These are phyloP conservation scores for Yponomeuta cagnagella DNA, from an alignment of 2,888 invertebrate genomes.

Conservation along the genomic window DNA sequence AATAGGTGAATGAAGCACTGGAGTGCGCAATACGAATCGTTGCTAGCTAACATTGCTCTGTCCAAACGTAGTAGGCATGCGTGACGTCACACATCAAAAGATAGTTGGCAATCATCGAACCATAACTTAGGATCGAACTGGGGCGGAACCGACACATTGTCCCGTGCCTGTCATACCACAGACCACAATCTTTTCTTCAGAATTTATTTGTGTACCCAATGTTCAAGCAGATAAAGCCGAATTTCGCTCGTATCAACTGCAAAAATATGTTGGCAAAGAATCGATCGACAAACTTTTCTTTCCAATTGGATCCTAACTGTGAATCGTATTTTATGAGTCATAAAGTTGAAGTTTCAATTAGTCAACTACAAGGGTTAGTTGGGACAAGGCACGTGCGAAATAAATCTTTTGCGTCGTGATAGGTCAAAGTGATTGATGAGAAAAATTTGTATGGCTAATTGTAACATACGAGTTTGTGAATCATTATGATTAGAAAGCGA, in stretches of 20 bases:
- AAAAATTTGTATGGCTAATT: conserved; percentile 7
- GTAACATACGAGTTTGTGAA: not conserved
- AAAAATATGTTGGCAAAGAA: not conserved
- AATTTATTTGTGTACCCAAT: not conserved
- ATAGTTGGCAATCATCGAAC: conserved; percentile 17
- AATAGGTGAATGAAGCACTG: no score
- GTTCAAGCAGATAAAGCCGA: not conserved
- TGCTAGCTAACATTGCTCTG: not conserved
- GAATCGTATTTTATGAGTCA: not conserved
- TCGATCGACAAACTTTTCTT: not conserved
- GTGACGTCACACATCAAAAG: not conserved
- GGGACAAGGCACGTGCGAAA: not conserved
- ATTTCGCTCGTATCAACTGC: not conserved
- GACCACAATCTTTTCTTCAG: not conserved
- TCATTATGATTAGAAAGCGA: not conserved
- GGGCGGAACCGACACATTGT: conserved; percentile 41
- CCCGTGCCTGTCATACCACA: conserved; percentile 4
- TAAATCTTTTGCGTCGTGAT: conserved; percentile 6
- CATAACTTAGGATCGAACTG: conserved; percentile 36
- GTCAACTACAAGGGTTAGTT: not conserved
- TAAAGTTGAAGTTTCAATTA: not conserved
- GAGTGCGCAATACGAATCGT: no score
- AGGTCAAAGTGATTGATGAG: conserved; percentile 5
- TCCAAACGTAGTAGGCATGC: not conserved
- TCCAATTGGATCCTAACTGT: not conserved